Evolutionary conservation across 2,888 invertebrate genomes (phyloP), one percentile per base, ranked within the genome.

Genomic region (Troglohyphantes excavatus): DNA sequence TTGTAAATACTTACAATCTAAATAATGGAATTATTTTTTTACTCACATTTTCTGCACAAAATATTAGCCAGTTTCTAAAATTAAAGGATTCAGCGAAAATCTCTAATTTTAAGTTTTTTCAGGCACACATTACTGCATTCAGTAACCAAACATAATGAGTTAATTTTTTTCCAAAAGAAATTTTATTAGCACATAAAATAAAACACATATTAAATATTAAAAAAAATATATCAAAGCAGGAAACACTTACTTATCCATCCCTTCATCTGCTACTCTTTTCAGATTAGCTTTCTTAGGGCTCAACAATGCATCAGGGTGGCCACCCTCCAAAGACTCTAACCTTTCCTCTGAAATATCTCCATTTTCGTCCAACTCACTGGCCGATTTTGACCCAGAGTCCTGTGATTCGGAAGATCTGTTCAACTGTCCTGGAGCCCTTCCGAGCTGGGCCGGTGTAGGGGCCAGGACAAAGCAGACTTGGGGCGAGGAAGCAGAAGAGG

Each of bases 381-480:
- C 65, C 21, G 65, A 17, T 27, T 78, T 70, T 6, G 26, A 11
- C 13, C n/a, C 19, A 17, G 75, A 43, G 23, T 84, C 73, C 13
- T 79, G 65, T 0, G 85, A 79, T 13, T 83, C 83, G 2, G 90
- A 90, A 6, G 65, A 75, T 27, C 90, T 82, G 26, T 90, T 79
- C 93, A 97, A 95, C 94, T 98, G 98, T 78, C 97, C 94, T 9
- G 98, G 98, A 53, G 98, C 97, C 91, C 96, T 95, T 73, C 98
- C 98, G 86, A 98, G 95, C 94, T 98, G 98, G 33, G 98, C 98
- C 2, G 98, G 98, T 0, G 98, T 98, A 0, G 98, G 98, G 65
- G 97, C 98, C 91, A 98, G 94, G 83, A 97, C 96, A 94, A 97
- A 97, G 92, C 94, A 87, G 9, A 86, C 82, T 70, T 90, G 86